phyloP scores from a whole-genome alignment of 30 jellyfish, hydroid and myxozoan species.

The Aurelia aurita region DNA sequence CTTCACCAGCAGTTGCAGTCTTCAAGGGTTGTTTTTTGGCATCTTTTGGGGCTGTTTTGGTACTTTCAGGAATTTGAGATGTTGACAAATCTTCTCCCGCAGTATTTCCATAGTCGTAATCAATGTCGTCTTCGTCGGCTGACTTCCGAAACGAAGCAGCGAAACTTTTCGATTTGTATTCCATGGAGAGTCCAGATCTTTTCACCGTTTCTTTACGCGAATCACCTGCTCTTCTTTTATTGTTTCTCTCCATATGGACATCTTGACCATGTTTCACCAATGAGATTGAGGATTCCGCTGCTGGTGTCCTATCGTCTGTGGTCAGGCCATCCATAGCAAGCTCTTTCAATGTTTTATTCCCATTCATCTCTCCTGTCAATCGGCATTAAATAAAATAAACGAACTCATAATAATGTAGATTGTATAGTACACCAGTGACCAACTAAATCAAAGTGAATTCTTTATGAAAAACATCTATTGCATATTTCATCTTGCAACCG shows the following conservation, averaged over 20 bases:
- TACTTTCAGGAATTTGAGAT: background rate
- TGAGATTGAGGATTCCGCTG: constrained; percentile 51
- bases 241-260: constrained; percentile 57
- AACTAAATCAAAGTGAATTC: too few relatives aligned
- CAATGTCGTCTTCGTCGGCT: constrained; percentile 32
- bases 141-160: constrained; percentile 65
- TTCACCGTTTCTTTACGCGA: constrained; percentile 27
- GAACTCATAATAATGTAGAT: too few relatives aligned
- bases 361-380: background rate
- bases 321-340: background rate
- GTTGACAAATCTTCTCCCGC: background rate
- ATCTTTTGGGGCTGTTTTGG: background rate
- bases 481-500: too few relatives aligned
- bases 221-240: constrained; percentile 70
- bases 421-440: too few relatives aligned
- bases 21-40: background rate
- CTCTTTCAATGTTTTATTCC: background rate
- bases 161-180: constrained; percentile 61
- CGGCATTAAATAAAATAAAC: too few relatives aligned
- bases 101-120: constrained; percentile 22
- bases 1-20: constrained; percentile 2
- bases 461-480: too few relatives aligned
- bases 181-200: constrained; percentile 67
- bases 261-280: constrained; percentile 48
- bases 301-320: constrained; percentile 9